Base-by-base conservation (phyloP, 2,797 vertebrate genomes). In the Galago senegalensis region DNA sequence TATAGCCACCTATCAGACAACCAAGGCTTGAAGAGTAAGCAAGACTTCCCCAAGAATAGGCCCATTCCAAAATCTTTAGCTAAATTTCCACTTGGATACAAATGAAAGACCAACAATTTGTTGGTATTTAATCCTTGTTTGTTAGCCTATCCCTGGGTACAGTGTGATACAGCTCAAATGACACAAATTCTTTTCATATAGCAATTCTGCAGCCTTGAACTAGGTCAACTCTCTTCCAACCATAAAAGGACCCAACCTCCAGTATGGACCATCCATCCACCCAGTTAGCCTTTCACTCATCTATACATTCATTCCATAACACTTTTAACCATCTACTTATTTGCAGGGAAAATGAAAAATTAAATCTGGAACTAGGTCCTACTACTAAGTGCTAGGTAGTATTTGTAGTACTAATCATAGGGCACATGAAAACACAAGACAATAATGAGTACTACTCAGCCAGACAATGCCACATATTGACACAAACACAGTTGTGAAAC, bases 41-140 rank as follows among this genome's bases (percentile, higher is more conserved):
- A 84, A 80, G 40, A 40, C 40, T 56, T 91, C 67, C 21, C n/a
- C 13, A 21, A 65, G 27, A 94, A 79, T 53, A 87, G 70, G 72
- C 12, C 34, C 80, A 82, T 46, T 92, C 11, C 37, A 89, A 96
- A 72, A 20, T 87, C 60, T 80, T 91, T 37, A 86, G 29, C 60
- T 88, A 34, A 82, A 82, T 93, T 65, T 95, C 40, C 21, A 75
- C 56, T 56, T 89, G 40, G 46, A 94, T 56, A 34, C 65, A 83
- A 90, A 94, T 21, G 37, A 84, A 95, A 77, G 31, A 70, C 31
- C 49, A 85, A 95, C 20, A 75, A 69, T 60, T 67, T 69, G 18
- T 43, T 84, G 31, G 13, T 61, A 87, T 80, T 53, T 92, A 65
- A 65, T 56, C 63, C 77, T 72, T 89, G 58, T 20, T 46, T 14